Evolutionary conservation across 2,113 vertebrate species (phyloP).

Genomic region (Hypocryptadius cinnamomeus): DNA sequence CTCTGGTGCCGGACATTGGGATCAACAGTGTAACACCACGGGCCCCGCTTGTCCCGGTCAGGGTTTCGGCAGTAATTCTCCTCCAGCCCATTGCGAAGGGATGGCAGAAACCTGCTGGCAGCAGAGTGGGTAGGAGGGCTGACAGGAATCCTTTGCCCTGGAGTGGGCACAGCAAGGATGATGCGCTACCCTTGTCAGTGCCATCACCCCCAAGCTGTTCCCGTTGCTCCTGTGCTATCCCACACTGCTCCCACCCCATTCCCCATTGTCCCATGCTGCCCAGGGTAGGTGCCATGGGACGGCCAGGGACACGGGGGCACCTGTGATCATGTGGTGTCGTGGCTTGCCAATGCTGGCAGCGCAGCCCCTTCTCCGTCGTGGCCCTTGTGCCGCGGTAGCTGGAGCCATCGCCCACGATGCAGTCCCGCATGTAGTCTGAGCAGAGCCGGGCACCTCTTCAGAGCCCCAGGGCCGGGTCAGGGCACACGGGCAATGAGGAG

Average conservation of each 20-base stretch:
- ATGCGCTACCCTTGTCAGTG: not conserved
- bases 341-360: slow-evolving; percentile 87
- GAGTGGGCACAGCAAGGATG: not conserved
- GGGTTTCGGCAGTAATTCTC: slow-evolving; percentile 95
- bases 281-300: rapidly evolving
- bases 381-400: slow-evolving; percentile 81
- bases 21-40: slow-evolving; percentile 92
- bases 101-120: slow-evolving; percentile 79
- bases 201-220: not conserved
- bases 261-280: not conserved
- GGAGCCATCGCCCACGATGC: slow-evolving; percentile 80
- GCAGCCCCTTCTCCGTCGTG: slow-evolving; percentile 72
- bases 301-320: slow-evolving; percentile 20
- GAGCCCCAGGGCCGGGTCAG: rapidly evolving
- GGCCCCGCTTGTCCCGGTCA: slow-evolving; percentile 81
- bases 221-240: not conserved
- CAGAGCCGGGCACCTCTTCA: not conserved
- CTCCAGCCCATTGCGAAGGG: slow-evolving; percentile 80
- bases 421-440: slow-evolving; percentile 85
- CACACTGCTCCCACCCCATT: not conserved
- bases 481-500: not conserved
- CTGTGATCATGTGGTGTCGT: slow-evolving; percentile 92
- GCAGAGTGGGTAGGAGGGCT: not conserved
- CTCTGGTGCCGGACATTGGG: slow-evolving; percentile 79
- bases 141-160: not conserved